Conservation (phyloP, 2,113 vertebrate species). For the Regulus satrapa region DNA sequence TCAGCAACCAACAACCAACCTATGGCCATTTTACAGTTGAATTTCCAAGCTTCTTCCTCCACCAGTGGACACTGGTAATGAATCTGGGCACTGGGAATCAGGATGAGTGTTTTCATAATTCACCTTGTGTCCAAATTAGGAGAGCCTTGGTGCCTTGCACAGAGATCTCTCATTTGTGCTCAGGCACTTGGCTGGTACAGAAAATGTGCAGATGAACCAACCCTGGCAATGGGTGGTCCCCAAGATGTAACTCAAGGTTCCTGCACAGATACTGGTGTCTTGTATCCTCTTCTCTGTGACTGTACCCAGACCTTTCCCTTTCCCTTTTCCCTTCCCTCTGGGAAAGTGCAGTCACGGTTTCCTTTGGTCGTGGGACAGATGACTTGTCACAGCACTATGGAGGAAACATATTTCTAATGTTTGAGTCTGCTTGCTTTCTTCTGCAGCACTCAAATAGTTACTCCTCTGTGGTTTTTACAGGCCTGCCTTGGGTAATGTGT, state of each 20-base stretch:
- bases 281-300: background rate
- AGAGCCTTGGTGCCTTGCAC: background rate
- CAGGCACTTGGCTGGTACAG: background rate
- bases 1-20: background rate
- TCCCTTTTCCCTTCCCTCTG: background rate
- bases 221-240: background rate
- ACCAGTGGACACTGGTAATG: background rate
- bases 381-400: background rate
- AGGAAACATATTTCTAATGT: background rate
- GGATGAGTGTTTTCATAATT: background rate
- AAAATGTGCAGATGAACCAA: background rate
- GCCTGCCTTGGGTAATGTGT: background rate
- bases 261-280: background rate
- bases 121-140: background rate
- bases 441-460: background rate
- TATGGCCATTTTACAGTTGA: background rate
- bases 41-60: background rate
- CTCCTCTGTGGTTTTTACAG: background rate
- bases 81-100: background rate
- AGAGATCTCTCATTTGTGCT: background rate
- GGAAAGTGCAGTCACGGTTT: background rate
- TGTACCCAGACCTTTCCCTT: background rate
- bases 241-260: background rate
- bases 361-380: background rate
- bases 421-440: background rate